Base-by-base conservation (phyloP, 2,113 vertebrate species). In the Sula dactylatra region DNA sequence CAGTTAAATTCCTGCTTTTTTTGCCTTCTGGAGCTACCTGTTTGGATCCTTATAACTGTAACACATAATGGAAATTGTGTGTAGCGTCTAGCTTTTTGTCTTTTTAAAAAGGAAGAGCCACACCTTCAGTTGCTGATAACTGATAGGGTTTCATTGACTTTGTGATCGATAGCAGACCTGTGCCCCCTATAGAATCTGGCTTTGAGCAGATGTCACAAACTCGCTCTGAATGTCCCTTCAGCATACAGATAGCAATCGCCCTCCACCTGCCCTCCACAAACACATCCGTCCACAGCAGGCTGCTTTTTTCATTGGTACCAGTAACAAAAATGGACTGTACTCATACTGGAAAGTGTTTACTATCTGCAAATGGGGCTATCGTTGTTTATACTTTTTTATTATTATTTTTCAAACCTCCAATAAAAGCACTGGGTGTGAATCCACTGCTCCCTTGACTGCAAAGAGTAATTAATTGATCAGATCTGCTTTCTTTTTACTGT, bases 401-500 rank as follows among this genome's bases (percentile, higher is more conserved):
- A 29, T 7, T 55, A 34, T 50, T 87, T 94, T 93, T 22, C 12
- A 78, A 67, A 49, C 49, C 38, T 82, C 31, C 20, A 44, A 1
- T 73, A 62, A 73, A 92, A 52, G 45, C 58, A 36, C 19, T 73
- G 31, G 8, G 62, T 6, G 2, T 62, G 66, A 88, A 80, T 77
- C 52, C 4, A 17, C 47, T 4, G 1, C 20, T 83, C 21, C 17
- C 36, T 90, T 73, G 26, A 50, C 38, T 82, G 40, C 55, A 38
- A 55, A 64, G 42, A 62, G 21, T 47, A 76, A 86, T 84, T 78
- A 73, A 45, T 62, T 73, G 87, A 90, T 93, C 61, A 47, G 38
- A 82, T 78, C 64, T 83, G 8, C 59, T 73, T 86, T 96, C 34
- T 92, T 91, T 90, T 77, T 59, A 9, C 52, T 95, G 36, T 88